Evolutionary conservation across 23 tunicate genomes (phyloP).

Genomic region (Oikopleura vanhoeffeni): DNA sequence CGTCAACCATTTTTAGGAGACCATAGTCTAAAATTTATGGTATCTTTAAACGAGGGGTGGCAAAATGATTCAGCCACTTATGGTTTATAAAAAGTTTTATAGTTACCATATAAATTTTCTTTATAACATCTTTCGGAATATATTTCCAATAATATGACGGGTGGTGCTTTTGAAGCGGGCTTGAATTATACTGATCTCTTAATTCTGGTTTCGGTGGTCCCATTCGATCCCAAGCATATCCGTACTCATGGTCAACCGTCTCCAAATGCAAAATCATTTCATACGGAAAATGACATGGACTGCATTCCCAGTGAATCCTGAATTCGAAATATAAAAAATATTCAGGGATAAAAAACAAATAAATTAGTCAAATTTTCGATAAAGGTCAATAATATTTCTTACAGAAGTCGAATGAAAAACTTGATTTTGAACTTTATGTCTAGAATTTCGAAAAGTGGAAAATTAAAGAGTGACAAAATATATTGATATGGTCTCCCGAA

Average conservation of each 20-base stretch:
- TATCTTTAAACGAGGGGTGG: too few species aligned
- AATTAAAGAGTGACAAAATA: too few species aligned
- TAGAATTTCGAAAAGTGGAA: too few species aligned
- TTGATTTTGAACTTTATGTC: too few species aligned
- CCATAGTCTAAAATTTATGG: too few species aligned
- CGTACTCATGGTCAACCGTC: neutral
- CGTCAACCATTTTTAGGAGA: too few species aligned
- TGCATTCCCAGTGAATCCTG: constrained; percentile 13
- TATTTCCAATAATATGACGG: neutral
- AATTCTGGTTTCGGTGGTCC: neutral
- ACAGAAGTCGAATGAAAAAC: too few species aligned
- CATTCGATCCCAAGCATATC: neutral
- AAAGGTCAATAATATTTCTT: too few species aligned
- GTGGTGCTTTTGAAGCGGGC: neutral
- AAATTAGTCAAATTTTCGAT: neutral
- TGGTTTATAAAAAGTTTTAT: too few species aligned
- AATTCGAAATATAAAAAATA: neutral
- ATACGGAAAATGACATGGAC: neutral
- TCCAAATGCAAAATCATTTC: constrained; percentile 5
- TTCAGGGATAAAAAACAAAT: neutral
- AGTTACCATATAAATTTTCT: constrained; percentile 9
- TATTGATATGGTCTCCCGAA: too few species aligned
- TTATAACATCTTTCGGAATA: constrained; percentile 1
- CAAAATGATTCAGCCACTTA: too few species aligned
- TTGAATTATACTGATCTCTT: neutral